phyloP scores from a whole-genome alignment of 2,888 invertebrate genomes.

The Tinea trinotella region DNA sequence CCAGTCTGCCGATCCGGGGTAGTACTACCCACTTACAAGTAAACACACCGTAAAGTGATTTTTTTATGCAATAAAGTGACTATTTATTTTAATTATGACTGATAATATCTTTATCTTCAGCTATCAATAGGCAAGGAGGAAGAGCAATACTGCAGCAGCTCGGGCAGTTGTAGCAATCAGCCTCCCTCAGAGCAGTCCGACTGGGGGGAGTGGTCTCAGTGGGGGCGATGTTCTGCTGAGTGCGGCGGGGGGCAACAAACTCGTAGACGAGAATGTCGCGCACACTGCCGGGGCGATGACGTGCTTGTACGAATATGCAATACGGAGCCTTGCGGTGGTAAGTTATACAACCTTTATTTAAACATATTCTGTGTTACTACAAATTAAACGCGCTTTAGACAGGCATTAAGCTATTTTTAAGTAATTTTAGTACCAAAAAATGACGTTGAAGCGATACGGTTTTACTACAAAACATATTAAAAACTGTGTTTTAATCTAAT shows the following conservation, averaged over 20 bases:
- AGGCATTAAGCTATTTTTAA: no score
- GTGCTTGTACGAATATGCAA: constrained; percentile 81
- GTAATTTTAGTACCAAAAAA: no score
- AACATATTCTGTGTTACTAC: no score
- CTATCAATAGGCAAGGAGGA: constrained; percentile 83
- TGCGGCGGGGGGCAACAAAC: constrained; percentile 76
- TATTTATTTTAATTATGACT: not conserved
- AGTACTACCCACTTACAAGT: no score
- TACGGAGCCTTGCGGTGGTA: constrained; percentile 78
- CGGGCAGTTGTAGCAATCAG: constrained; percentile 74
- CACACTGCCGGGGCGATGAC: constrained; percentile 67
- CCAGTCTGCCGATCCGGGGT: no score
- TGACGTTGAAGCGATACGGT: no score
- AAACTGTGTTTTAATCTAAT: no score
- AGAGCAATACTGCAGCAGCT: constrained; percentile 80
- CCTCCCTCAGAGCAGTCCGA: constrained; percentile 34
- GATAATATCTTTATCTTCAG: constrained; percentile 36
- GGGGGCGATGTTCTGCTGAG: constrained; percentile 47
- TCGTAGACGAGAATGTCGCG: constrained; percentile 70
- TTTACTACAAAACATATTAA: no score
- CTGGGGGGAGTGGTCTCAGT: constrained; percentile 42
- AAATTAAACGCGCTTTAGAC: no score
- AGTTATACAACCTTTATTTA: no score
- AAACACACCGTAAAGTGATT: no score
- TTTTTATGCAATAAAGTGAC: no score